Evolutionary conservation across 2,113 vertebrate species (phyloP).

Genomic region (Poeciliopsis occidentalis): DNA sequence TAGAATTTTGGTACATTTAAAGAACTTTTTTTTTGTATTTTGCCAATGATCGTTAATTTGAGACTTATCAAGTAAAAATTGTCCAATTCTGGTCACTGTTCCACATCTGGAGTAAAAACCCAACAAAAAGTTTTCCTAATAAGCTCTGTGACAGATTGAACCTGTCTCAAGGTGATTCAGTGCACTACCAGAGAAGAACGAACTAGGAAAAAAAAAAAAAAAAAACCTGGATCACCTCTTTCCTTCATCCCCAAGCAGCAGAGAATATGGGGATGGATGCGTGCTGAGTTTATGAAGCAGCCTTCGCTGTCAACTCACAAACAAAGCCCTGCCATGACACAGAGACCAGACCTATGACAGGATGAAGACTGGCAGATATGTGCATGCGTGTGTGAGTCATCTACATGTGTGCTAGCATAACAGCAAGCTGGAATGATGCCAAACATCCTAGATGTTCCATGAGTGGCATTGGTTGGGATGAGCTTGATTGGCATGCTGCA

Average conservation of each 20-base stretch:
- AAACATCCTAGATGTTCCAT: conserved; percentile 43
- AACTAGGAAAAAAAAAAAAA: conserved; percentile 4
- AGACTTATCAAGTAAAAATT: not conserved
- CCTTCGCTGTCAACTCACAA: conserved; percentile 62
- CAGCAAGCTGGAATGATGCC: conserved; percentile 38
- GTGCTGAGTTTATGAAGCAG: conserved; percentile 61
- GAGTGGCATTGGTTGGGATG: conserved; percentile 17
- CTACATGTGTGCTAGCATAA: conserved; percentile 25
- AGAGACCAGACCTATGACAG: conserved; percentile 42
- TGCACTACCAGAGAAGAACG: conserved; percentile 41
- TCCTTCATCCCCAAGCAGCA: conserved; percentile 59
- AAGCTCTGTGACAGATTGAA: conserved; percentile 39
- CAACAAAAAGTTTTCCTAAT: conserved; percentile 1
- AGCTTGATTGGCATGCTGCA: conserved; percentile 48
- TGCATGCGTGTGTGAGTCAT: conserved; percentile 14
- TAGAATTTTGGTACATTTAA: too few relatives aligned
- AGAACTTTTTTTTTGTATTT: conserved; percentile 8
- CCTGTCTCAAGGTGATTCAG: conserved; percentile 67
- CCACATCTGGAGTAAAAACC: not conserved
- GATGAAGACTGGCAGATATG: conserved; percentile 65
- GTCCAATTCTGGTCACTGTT: not conserved
- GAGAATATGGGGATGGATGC: conserved; percentile 50
- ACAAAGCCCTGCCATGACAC: conserved; percentile 55
- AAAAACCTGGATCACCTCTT: conserved; percentile 71
- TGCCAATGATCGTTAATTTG: not conserved